These are phyloP conservation scores for Tigriopus californicus DNA, from an alignment of 2,888 invertebrate genomes.

Conservation along the genomic window DNA sequence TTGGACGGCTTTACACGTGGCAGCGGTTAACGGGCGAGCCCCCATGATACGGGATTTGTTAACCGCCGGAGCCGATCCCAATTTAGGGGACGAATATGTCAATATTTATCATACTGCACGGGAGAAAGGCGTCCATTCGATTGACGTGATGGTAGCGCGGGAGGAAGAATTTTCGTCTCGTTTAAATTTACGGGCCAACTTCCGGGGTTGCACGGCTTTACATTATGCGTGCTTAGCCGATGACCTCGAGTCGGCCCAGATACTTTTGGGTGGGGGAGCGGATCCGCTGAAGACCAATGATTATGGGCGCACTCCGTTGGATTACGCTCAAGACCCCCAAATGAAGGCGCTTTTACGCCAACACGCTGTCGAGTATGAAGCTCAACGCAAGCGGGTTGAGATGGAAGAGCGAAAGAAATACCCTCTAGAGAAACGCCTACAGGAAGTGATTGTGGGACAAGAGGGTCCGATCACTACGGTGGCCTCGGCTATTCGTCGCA, in stretches of 20 bases:
- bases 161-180: slow-evolving; percentile 63
- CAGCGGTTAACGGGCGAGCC: slow-evolving; percentile 52
- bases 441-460: slow-evolving; percentile 67
- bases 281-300: slow-evolving; percentile 55
- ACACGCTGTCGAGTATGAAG: slow-evolving; percentile 28
- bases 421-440: slow-evolving; percentile 62
- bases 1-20: slow-evolving; percentile 70
- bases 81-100: slow-evolving; percentile 52
- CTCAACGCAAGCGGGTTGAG: slow-evolving; percentile 39
- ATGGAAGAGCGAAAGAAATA: slow-evolving; percentile 58
- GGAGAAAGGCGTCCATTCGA: slow-evolving; percentile 47
- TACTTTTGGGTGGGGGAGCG: slow-evolving; percentile 43
- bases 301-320: slow-evolving; percentile 50
- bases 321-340: slow-evolving; percentile 47
- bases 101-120: slow-evolving; percentile 46
- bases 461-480: slow-evolving; percentile 58
- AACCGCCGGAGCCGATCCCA: slow-evolving; percentile 56
- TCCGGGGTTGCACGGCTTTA: slow-evolving; percentile 64
- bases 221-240: slow-evolving; percentile 71
- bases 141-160: slow-evolving; percentile 41
- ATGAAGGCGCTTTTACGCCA: slow-evolving; percentile 42
- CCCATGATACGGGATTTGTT: slow-evolving; percentile 41
- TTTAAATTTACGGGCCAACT: slow-evolving; percentile 43
- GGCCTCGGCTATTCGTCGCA: slow-evolving; percentile 46
- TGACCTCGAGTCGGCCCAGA: slow-evolving; percentile 39